These are phyloP conservation scores for Temnopleurus reevesii DNA, from an alignment of 53 echinoderm and acorn worm genomes.

Conservation along the genomic window DNA sequence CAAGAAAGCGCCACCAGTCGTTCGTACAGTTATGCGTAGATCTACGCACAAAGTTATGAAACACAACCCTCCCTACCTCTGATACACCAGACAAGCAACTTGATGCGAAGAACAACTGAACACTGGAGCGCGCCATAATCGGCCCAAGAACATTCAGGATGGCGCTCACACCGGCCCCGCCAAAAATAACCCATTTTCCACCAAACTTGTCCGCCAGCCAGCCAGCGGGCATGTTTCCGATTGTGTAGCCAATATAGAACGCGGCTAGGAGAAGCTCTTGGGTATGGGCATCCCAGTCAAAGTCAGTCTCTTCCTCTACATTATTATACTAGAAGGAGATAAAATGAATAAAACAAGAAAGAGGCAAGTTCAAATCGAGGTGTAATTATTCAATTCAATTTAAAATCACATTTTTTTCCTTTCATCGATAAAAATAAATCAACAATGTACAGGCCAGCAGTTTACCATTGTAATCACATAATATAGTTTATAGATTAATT, in stretches of 20 bases:
- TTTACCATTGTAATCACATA: no score
- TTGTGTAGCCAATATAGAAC: conserved; percentile 14
- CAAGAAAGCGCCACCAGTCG: no score
- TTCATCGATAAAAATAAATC: no score
- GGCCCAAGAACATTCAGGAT: not conserved
- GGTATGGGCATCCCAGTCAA: not conserved
- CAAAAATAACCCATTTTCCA: conserved; percentile 24
- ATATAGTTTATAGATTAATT: no score
- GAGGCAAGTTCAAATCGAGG: no score
- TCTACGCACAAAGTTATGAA: no score
- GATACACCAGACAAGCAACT: not conserved
- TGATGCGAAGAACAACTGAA: not conserved
- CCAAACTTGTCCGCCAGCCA: not conserved
- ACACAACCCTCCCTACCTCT: conserved; percentile 2
- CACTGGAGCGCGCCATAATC: not conserved
- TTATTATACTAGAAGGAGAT: no score
- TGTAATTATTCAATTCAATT: no score
- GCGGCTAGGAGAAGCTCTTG: conserved; percentile 18
- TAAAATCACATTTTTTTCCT: no score
- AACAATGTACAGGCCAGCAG: no score
- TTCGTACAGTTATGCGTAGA: no score
- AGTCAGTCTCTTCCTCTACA: not conserved
- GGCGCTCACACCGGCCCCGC: not conserved
- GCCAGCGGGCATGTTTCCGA: not conserved
- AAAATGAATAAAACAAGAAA: no score